These are phyloP conservation scores for Tillus elongatus DNA, from an alignment of 2,888 invertebrate species.

Conservation along the genomic window DNA sequence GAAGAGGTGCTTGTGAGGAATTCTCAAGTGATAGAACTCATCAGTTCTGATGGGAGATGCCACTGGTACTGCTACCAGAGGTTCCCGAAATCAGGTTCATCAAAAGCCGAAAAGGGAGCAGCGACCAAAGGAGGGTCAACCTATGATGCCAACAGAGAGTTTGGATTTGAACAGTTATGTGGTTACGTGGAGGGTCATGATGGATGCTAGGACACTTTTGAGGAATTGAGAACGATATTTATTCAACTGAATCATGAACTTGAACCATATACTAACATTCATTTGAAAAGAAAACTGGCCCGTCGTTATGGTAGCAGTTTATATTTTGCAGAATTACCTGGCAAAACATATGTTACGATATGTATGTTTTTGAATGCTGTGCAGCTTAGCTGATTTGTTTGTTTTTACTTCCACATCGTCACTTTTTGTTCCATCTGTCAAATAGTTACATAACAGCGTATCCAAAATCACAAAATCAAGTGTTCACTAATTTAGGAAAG, in stretches of 20 bases:
- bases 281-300: conserved; percentile 11
- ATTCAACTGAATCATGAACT: conserved; percentile 6
- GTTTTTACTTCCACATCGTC: too few relatives aligned
- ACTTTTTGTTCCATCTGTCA: too few relatives aligned
- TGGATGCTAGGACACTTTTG: conserved; percentile 8
- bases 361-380: too few relatives aligned
- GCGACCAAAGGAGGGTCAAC: conserved; percentile 2
- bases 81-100: neutral
- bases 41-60: conserved; percentile 6
- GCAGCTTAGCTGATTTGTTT: too few relatives aligned
- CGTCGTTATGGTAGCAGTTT: too few relatives aligned
- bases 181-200: conserved; percentile 4
- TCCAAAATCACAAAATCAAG: too few relatives aligned
- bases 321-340: too few relatives aligned
- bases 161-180: neutral
- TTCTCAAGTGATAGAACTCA: conserved; percentile 8
- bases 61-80: conserved; percentile 8
- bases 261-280: conserved; percentile 9
- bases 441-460: too few relatives aligned
- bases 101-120: neutral
- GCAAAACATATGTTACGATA: too few relatives aligned
- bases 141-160: neutral
- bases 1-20: conserved; percentile 7
- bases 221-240: conserved; percentile 7
- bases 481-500: too few relatives aligned